A percentile compares a stretch with the other conserved stretches of the same genome.
phyloP scores from a whole-genome alignment of 2,797 vertebrate genomes.

The Choloepus didactylus region DNA sequence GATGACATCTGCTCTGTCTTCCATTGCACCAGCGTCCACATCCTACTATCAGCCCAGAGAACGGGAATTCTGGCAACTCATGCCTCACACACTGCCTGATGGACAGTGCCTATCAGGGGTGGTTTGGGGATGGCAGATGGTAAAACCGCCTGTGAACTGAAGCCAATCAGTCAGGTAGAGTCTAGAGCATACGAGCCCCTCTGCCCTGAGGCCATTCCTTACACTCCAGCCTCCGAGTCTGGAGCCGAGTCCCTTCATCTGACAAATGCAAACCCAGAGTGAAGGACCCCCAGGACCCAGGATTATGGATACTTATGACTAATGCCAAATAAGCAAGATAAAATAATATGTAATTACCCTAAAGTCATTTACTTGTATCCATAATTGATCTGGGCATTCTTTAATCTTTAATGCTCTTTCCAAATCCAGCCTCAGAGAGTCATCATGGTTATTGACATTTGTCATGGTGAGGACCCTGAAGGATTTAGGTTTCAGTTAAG shows the following conservation, averaged over 20 bases:
- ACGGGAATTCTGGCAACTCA: background rate
- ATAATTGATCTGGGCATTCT: conserved; percentile 87
- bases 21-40: background rate
- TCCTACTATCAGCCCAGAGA: background rate
- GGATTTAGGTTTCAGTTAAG: conserved; percentile 85
- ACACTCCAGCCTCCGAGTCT: background rate
- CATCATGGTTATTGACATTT: conserved; percentile 85
- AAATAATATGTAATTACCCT: conserved; percentile 87
- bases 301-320: conserved; percentile 87
- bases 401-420: conserved; percentile 88
- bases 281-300: conserved; percentile 67
- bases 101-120: accelerated
- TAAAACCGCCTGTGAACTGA: background rate
- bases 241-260: background rate
- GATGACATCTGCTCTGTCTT: background rate
- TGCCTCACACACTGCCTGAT: background rate
- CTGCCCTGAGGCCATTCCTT: background rate
- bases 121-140: background rate
- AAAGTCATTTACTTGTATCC: conserved; percentile 85
- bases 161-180: background rate
- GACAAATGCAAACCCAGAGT: background rate
- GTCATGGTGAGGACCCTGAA: conserved; percentile 84
- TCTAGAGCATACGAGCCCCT: background rate
- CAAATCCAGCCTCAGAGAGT: conserved; percentile 87
- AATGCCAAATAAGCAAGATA: conserved; percentile 88